A percentile compares a stretch with the other conserved stretches of the same genome.
phyloP scores from a whole-genome alignment of 2,797 vertebrate genomes.

The Pseudochirops corinnae region DNA sequence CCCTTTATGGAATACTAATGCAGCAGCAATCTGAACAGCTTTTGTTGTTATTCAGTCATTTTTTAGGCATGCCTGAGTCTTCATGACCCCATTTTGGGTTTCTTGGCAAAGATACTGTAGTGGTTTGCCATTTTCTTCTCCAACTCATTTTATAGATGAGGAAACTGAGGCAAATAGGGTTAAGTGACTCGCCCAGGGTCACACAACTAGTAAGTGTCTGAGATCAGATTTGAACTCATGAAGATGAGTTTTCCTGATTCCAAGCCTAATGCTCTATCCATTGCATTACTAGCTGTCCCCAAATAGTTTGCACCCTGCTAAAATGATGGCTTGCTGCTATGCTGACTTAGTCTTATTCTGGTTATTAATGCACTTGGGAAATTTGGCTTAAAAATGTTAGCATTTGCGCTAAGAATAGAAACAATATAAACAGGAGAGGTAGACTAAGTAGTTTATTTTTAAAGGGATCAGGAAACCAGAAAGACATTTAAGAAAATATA shows the following conservation, averaged over 20 bases:
- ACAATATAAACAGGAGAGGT: conserved; percentile 32
- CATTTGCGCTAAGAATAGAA: conserved; percentile 4
- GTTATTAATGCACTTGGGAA: background rate
- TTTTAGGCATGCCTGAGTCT: background rate
- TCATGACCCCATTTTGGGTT: background rate
- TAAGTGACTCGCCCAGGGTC: background rate
- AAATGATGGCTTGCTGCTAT: background rate
- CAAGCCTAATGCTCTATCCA: background rate
- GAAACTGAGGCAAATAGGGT: background rate
- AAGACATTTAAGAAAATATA: conserved; percentile 28
- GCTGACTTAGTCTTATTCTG: background rate
- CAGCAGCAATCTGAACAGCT: background rate
- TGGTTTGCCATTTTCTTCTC: background rate
- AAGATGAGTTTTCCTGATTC: background rate
- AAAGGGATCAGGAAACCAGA: background rate
- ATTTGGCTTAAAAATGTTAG: background rate
- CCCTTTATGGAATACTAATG: background rate
- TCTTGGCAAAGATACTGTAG: background rate
- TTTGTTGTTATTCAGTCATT: background rate
- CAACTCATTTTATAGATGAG: background rate
- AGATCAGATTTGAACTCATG: background rate
- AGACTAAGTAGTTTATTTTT: conserved; percentile 41
- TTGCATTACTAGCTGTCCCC: background rate
- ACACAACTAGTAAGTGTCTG: background rate
- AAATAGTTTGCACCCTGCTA: background rate